These are phyloP conservation scores for Anhinga rufa DNA, from an alignment of 2,113 vertebrate species.

Conservation along the genomic window DNA sequence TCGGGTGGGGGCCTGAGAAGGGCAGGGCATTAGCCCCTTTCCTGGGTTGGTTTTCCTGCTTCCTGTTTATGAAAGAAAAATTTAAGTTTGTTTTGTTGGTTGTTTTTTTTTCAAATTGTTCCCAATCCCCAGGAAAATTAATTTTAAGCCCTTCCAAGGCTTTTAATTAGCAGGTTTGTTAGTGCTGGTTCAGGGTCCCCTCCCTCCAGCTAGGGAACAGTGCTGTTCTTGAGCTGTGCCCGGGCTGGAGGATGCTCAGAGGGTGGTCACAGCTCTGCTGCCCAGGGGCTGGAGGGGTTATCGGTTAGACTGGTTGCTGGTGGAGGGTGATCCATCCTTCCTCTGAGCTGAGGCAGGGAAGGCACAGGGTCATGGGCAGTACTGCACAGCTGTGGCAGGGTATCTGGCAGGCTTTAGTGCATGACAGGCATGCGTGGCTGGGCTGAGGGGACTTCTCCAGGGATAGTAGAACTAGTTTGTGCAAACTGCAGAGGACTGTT, in stretches of 20 bases:
- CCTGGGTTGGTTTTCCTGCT: not conserved
- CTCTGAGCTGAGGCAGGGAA: not conserved
- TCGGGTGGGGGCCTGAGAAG: not conserved
- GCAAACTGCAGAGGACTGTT: not conserved
- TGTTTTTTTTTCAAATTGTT: not conserved
- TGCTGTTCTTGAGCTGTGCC: not conserved
- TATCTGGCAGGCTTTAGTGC: not conserved
- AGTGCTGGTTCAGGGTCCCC: not conserved
- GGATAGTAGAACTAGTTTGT: not conserved
- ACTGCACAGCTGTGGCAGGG: not conserved
- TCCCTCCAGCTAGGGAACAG: not conserved
- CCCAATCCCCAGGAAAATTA: not conserved
- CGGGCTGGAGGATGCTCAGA: not conserved
- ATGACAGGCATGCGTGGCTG: rapidly evolving
- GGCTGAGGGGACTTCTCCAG: not conserved
- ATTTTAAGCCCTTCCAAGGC: not conserved
- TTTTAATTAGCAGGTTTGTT: not conserved
- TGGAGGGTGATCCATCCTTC: not conserved
- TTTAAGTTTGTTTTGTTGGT: not conserved
- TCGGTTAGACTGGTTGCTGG: rapidly evolving
- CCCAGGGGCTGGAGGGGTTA: not conserved
- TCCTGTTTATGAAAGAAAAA: not conserved
- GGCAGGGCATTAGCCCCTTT: not conserved
- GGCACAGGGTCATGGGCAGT: not conserved
- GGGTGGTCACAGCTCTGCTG: not conserved